These are phyloP conservation scores for Enteromius argenteus DNA, from an alignment of 2,797 vertebrate genomes.

Conservation along the genomic window DNA sequence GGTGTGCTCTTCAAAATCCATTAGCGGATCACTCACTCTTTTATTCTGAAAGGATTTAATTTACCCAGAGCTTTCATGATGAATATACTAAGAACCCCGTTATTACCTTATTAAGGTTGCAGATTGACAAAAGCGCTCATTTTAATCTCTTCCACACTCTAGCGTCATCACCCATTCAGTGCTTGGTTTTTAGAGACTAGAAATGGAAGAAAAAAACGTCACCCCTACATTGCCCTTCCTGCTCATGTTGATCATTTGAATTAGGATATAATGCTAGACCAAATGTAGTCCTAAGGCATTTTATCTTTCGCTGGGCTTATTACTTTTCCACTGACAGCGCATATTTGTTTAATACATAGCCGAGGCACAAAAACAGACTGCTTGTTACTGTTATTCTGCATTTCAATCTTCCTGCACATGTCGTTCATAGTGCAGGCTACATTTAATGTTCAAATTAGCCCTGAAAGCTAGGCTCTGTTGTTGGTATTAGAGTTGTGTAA, in stretches of 20 bases:
- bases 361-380: slow-evolving; percentile 27
- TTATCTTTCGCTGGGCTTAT: slow-evolving; percentile 40
- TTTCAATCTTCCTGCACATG: slow-evolving; percentile 39
- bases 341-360: slow-evolving; percentile 37
- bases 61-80: slow-evolving; percentile 46
- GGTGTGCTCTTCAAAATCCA: slow-evolving; percentile 34
- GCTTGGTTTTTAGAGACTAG: slow-evolving; percentile 29
- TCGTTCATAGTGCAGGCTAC: slow-evolving; percentile 36
- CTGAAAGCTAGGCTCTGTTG: slow-evolving; percentile 58
- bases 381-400: slow-evolving; percentile 49
- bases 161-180: slow-evolving; percentile 13
- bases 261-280: slow-evolving; percentile 44
- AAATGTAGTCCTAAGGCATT: slow-evolving; percentile 54
- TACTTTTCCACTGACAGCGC: slow-evolving; percentile 16
- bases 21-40: slow-evolving; percentile 46
- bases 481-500: slow-evolving; percentile 62
- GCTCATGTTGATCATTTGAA: slow-evolving; percentile 45
- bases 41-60: slow-evolving; percentile 46
- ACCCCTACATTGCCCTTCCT: slow-evolving; percentile 27
- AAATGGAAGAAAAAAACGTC: background rate
- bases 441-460: slow-evolving; percentile 68
- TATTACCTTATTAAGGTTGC: slow-evolving; percentile 49
- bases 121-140: slow-evolving; percentile 50
- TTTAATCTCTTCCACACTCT: slow-evolving; percentile 43
- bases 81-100: slow-evolving; percentile 48